These are phyloP conservation scores for Cylloceria caligata DNA, from an alignment of 2,888 invertebrate genomes.

Conservation along the genomic window DNA sequence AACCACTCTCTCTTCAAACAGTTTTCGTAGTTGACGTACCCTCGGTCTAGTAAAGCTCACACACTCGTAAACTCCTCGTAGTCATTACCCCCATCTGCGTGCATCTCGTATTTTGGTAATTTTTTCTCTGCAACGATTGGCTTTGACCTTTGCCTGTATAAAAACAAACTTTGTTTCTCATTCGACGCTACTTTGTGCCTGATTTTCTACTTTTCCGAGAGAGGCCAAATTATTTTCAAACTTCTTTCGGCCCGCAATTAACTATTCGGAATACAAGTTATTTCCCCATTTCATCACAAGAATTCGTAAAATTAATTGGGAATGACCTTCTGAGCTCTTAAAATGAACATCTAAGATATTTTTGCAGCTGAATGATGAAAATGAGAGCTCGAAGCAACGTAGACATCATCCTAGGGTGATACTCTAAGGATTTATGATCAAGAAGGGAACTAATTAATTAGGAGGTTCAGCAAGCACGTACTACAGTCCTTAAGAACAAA, in stretches of 20 bases:
- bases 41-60: slow-evolving; percentile 40
- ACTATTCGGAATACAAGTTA: neutral
- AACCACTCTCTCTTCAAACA: slow-evolving; percentile 42
- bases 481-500: neutral
- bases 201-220: neutral
- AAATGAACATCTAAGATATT: neutral
- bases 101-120: neutral
- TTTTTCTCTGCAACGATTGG: neutral
- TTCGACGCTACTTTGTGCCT: neutral
- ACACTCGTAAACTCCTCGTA: slow-evolving; percentile 22
- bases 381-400: slow-evolving; percentile 16
- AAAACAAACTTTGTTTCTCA: neutral
- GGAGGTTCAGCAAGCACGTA: neutral
- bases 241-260: neutral
- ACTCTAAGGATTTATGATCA: neutral
- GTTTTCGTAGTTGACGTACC: slow-evolving; percentile 50
- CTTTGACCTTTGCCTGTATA: neutral
- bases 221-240: neutral
- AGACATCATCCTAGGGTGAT: neutral
- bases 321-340: neutral
- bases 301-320: slow-evolving; percentile 15
- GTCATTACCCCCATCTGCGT: neutral
- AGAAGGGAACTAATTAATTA: slow-evolving; percentile 39
- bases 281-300: neutral
- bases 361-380: slow-evolving; percentile 29